A percentile compares a stretch with the other conserved stretches of the same genome.
These are phyloP conservation scores for Acipenser transmontanus DNA, from an alignment of 2,797 vertebrate species.

Conservation along the genomic window DNA sequence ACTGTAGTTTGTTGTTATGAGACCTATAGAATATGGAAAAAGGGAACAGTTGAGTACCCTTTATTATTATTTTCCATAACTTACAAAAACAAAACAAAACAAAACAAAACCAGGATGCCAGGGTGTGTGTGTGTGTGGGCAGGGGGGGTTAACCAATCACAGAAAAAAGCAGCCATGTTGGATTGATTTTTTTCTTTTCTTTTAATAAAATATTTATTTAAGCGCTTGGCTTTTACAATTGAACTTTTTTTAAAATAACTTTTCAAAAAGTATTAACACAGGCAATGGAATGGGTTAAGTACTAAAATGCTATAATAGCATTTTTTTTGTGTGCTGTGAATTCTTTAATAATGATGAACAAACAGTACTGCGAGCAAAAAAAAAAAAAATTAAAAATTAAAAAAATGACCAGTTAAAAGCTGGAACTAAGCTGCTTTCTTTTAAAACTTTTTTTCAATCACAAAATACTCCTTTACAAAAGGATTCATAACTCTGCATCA, in stretches of 20 bases:
- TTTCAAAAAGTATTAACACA: no score
- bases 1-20: constrained; percentile 99
- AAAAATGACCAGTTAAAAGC: no score
- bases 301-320: no score
- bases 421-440: constrained; percentile 18
- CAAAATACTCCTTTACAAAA: constrained; percentile 51
- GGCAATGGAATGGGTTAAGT: no score
- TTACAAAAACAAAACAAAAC: constrained; percentile 38
- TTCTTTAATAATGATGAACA: no score
- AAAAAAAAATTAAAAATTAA: no score
- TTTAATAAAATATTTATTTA: no score
- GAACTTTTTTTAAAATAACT: no score
- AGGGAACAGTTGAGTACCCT: constrained; percentile 73
- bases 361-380: no score
- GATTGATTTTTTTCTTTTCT: constrained; percentile 17
- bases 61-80: constrained; percentile 36
- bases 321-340: no score
- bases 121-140: constrained; percentile 18
- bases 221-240: no score
- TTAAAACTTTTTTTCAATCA: constrained; percentile 21
- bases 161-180: constrained; percentile 52
- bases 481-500: constrained; percentile 26
- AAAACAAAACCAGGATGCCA: constrained; percentile 36
- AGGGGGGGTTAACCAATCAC: constrained; percentile 28
- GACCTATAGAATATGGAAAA: constrained; percentile 87